Percentiles rank a stretch among this genome's conserved stretches.
Conservation (phyloP, 2,113 vertebrate genomes). For the Fregetta grallaria region DNA sequence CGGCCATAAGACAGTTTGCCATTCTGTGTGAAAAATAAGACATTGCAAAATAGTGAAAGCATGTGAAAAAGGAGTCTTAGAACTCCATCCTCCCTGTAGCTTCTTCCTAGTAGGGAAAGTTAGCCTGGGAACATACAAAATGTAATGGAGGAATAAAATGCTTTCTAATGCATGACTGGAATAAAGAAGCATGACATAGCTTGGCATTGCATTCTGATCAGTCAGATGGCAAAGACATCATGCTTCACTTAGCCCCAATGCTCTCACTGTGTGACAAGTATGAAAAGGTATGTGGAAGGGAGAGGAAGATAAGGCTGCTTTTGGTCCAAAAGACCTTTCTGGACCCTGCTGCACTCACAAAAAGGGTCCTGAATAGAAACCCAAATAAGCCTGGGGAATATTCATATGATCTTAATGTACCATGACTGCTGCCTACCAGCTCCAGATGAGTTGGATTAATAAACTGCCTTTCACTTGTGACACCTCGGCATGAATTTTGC, state of each 20-base stretch:
- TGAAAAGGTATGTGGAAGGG: not conserved
- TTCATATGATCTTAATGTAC: not conserved
- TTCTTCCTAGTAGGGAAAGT: not conserved
- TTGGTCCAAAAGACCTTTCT: not conserved
- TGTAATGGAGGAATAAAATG: not conserved
- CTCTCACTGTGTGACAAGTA: not conserved
- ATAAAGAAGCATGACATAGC: conserved; percentile 23
- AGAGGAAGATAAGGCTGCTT: not conserved
- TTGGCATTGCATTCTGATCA: not conserved
- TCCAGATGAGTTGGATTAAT: conserved; percentile 46
- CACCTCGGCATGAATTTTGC: conserved; percentile 63
- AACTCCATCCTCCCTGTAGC: not conserved
- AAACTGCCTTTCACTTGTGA: conserved; percentile 49
- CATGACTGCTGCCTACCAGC: conserved; percentile 29
- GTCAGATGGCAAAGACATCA: not conserved
- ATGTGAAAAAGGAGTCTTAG: not conserved
- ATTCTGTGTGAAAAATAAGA: not conserved
- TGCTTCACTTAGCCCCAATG: not conserved
- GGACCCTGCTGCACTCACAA: not conserved
- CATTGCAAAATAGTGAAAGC: not conserved
- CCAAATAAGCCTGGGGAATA: conserved; percentile 27
- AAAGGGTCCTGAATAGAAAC: not conserved
- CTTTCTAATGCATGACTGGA: conserved; percentile 25
- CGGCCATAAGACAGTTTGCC: not conserved
- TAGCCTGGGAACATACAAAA: not conserved